These are phyloP conservation scores for Channa argus DNA, from an alignment of 2,113 vertebrate species.

Conservation along the genomic window DNA sequence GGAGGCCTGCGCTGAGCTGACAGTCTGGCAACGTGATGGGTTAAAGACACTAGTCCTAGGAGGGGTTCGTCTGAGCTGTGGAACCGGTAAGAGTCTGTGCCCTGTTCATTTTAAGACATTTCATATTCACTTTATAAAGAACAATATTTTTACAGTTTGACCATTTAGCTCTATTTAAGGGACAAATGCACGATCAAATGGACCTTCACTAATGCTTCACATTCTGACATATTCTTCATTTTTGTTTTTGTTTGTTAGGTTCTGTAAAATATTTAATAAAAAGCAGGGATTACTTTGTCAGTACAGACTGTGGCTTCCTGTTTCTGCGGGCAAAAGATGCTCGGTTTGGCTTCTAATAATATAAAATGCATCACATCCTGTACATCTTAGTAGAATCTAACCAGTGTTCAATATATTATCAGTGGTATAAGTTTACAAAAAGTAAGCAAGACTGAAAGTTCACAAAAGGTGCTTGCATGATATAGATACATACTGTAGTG, in stretches of 20 bases:
- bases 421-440: neutral
- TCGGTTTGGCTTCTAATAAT: neutral
- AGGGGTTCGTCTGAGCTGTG: conserved; percentile 91
- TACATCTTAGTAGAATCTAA: neutral
- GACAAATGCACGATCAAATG: neutral
- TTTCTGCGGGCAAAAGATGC: neutral
- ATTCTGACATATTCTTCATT: neutral
- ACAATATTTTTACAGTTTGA: neutral
- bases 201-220: neutral
- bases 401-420: neutral
- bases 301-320: neutral
- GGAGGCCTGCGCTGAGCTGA: conserved; percentile 94
- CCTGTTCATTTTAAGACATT: neutral
- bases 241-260: neutral
- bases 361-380: neutral
- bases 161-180: neutral
- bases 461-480: neutral
- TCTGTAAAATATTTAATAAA: neutral
- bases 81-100: conserved; percentile 84
- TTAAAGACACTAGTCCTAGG: conserved; percentile 86
- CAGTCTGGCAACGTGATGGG: conserved; percentile 90
- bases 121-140: neutral
- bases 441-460: neutral
- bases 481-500: too few relatives aligned
- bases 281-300: neutral